A percentile compares a stretch with the other conserved stretches of the same genome.
Evolutionary conservation across 37 sponge, comb jelly and placozoan genomes (phyloP).

Genomic region (Oopsacas minuta): DNA sequence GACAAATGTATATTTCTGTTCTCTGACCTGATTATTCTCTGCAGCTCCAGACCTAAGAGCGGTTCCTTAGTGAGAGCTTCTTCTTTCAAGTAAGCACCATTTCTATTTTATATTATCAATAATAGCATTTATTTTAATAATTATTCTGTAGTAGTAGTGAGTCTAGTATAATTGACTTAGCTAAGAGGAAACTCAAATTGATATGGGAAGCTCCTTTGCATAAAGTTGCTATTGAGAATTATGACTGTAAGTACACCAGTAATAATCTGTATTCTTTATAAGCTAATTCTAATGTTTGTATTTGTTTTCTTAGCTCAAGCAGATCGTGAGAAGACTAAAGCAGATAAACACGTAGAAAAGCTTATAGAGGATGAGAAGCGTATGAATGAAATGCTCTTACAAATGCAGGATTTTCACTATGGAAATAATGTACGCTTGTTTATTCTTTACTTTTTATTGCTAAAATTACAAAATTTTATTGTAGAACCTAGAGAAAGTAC

Average conservation of each 20-base stretch:
- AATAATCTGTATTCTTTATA: background rate
- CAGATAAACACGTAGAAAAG: background rate
- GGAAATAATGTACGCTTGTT: constrained; percentile 10
- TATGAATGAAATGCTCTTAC: background rate
- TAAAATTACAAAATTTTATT: background rate
- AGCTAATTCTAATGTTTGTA: background rate
- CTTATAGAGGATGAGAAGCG: background rate
- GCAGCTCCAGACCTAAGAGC: constrained; percentile 4
- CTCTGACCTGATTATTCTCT: constrained; percentile 11
- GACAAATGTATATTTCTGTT: constrained; percentile 14
- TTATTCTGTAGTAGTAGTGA: background rate
- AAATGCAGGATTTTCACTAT: background rate
- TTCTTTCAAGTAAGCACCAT: background rate
- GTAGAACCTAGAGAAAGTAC: background rate
- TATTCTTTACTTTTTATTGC: background rate
- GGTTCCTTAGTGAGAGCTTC: background rate
- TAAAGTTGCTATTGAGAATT: background rate
- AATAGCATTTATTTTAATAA: background rate
- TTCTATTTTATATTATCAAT: too few relatives aligned
- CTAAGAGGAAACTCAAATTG: background rate
- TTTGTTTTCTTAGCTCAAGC: background rate
- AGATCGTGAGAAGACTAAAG: background rate
- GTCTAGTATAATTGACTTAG: background rate
- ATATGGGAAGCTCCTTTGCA: constrained; percentile 5
- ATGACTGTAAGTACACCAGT: background rate